Evolutionary conservation across 1,140 invertebrate species (phyloP).

Genomic region (Drosophila chauvacae): DNA sequence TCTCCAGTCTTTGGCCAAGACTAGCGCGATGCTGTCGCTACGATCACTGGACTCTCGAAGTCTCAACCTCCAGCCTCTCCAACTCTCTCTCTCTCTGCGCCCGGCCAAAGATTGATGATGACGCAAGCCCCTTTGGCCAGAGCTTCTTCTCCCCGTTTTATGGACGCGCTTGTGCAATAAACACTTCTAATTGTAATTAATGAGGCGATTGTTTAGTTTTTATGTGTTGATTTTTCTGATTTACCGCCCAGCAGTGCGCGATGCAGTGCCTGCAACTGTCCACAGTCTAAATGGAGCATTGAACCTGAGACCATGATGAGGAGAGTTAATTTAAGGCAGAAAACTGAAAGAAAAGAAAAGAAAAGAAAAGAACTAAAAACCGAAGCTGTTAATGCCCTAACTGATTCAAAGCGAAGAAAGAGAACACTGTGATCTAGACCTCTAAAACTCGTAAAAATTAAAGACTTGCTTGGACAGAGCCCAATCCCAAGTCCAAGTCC

Average conservation of each 20-base stretch:
- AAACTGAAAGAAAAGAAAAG: background rate
- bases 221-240: conserved; percentile 82
- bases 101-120: conserved; percentile 69
- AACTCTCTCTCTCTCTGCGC: conserved; percentile 3
- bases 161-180: conserved; percentile 78
- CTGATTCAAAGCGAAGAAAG: background rate
- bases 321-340: conserved; percentile 15
- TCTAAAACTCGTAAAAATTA: conserved; percentile 4
- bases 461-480: background rate
- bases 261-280: conserved; percentile 40
- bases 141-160: conserved; percentile 56
- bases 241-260: conserved; percentile 48
- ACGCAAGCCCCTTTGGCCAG: conserved; percentile 62
- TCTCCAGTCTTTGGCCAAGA: conserved; percentile 9
- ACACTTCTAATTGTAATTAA: conserved; percentile 84
- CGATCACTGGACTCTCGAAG: conserved; percentile 33
- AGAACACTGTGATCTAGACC: background rate
- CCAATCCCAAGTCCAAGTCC: background rate
- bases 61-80: conserved; percentile 25
- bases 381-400: background rate
- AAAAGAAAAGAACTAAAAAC: background rate
- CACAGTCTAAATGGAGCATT: conserved; percentile 63
- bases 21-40: conserved; percentile 25
- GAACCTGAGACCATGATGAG: conserved; percentile 32
- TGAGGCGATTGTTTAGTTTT: conserved; percentile 83